Evolutionary conservation across 1,140 invertebrate species (phyloP).

Genomic region (Protaetia brevitarsis): DNA sequence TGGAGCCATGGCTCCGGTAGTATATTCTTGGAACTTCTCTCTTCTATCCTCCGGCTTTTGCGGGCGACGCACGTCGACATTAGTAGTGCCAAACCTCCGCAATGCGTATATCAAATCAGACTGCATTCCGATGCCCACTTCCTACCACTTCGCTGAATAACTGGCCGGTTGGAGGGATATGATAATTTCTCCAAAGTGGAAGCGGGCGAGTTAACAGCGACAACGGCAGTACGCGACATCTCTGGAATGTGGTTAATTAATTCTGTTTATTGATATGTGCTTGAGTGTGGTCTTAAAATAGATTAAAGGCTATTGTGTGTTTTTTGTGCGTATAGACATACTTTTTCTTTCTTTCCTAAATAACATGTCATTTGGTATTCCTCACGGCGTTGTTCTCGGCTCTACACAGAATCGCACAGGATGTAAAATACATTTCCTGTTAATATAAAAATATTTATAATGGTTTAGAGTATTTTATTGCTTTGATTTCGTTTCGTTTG

Average conservation of each 20-base stretch:
- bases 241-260: neutral
- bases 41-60: neutral
- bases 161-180: neutral
- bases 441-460: no score
- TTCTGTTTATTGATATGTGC: neutral
- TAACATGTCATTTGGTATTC: no score
- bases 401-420: no score
- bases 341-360: neutral
- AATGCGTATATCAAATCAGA: slow-evolving; percentile 21
- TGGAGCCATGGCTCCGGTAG: neutral
- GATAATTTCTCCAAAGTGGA: neutral
- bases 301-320: no score
- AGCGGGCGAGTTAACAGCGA: neutral
- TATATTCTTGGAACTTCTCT: slow-evolving; percentile 15
- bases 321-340: neutral
- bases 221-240: neutral
- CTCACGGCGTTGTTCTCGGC: no score
- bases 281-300: neutral
- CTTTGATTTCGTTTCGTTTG: no score
- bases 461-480: no score
- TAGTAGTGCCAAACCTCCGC: slow-evolving; percentile 12
- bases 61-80: neutral
- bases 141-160: slow-evolving; percentile 14
- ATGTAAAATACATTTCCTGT: no score
- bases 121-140: slow-evolving; percentile 13